Evolutionary conservation across 2,888 invertebrate genomes (phyloP).

Genomic region (Cosmia pyralina): DNA sequence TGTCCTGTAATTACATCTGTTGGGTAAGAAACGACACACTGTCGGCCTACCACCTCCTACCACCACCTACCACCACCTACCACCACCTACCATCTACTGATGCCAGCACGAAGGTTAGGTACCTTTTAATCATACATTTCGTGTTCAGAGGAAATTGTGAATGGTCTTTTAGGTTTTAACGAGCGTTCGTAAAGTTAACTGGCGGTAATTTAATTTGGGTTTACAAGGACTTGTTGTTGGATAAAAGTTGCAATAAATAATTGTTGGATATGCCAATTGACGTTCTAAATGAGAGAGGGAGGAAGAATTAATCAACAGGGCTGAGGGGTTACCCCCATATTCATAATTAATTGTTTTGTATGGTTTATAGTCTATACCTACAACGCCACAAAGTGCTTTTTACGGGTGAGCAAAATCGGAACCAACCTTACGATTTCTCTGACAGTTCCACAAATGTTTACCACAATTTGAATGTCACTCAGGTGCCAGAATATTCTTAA

Average conservation of each 20-base stretch:
- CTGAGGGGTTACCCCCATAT: too few species aligned
- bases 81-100: slow-evolving; percentile 11
- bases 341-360: not conserved
- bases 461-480: not conserved
- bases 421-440: not conserved
- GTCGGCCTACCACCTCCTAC: slow-evolving; percentile 27
- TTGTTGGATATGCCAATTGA: slow-evolving; percentile 6
- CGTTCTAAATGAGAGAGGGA: not conserved
- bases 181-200: slow-evolving; percentile 26
- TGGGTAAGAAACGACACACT: slow-evolving; percentile 71
- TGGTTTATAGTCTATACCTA: not conserved
- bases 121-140: slow-evolving; percentile 35
- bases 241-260: slow-evolving; percentile 26
- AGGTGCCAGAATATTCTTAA: not conserved
- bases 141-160: slow-evolving; percentile 46
- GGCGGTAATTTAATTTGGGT: slow-evolving; percentile 22
- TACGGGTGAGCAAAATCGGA: not conserved
- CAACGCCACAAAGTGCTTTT: not conserved
- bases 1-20: slow-evolving; percentile 77
- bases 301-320: too few species aligned
- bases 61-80: slow-evolving; percentile 18
- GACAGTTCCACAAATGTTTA: not conserved
- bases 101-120: slow-evolving; percentile 37
- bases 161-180: slow-evolving; percentile 40
- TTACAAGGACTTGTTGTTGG: slow-evolving; percentile 25